Conservation (phyloP, 2,113 vertebrate species). For the Platycercus adscitus region DNA sequence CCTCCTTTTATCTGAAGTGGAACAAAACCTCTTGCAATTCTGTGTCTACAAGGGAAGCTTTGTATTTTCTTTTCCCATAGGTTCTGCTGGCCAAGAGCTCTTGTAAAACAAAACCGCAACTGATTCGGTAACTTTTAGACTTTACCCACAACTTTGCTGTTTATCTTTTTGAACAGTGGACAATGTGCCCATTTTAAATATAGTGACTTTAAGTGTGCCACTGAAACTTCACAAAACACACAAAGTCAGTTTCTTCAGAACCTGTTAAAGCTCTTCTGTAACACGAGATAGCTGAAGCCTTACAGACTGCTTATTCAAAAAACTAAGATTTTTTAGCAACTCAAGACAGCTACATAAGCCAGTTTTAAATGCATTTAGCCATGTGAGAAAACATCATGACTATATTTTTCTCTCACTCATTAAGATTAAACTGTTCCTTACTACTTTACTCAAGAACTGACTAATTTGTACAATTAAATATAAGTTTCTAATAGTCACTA, state of each 20-base stretch:
- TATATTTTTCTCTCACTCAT: neutral
- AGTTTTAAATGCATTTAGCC: neutral
- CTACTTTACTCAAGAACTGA: neutral
- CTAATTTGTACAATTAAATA: neutral
- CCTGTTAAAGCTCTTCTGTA: neutral
- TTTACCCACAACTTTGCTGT: neutral
- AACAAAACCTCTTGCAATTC: neutral
- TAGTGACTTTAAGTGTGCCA: neutral
- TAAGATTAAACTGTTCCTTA: neutral
- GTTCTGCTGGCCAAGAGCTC: neutral
- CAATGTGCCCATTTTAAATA: neutral
- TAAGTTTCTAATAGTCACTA: accelerated
- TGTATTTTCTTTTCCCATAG: neutral
- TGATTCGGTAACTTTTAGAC: neutral
- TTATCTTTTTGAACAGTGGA: neutral
- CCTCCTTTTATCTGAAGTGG: neutral
- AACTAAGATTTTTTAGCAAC: neutral
- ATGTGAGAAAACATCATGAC: accelerated
- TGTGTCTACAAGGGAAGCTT: neutral
- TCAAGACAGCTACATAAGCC: neutral
- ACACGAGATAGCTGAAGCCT: neutral
- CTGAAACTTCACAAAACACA: neutral
- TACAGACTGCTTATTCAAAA: neutral
- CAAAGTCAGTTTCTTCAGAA: neutral
- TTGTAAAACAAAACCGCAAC: neutral